Conservation (phyloP, 2,888 invertebrate genomes). For the Ophioninae sp. region DNA sequence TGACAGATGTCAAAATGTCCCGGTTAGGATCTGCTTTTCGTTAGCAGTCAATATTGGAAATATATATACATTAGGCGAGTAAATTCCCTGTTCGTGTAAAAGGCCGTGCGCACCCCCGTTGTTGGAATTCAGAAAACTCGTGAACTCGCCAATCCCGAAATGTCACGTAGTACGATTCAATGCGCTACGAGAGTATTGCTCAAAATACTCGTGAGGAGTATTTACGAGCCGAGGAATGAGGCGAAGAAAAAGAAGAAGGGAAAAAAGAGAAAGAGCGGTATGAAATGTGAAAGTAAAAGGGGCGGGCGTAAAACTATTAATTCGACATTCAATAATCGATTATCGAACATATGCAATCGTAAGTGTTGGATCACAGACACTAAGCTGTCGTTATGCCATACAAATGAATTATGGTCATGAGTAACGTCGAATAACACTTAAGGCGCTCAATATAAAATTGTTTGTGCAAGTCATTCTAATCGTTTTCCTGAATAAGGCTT, state of each 20-base stretch:
- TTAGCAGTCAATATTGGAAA: neutral
- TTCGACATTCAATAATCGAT: conserved; percentile 48
- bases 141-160: conserved; percentile 73
- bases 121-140: conserved; percentile 72
- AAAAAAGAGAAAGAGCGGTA: conserved; percentile 24
- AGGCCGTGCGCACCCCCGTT: conserved; percentile 70
- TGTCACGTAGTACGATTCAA: conserved; percentile 70
- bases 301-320: conserved; percentile 42
- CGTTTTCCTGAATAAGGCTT: too few relatives aligned
- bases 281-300: conserved; percentile 48
- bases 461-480: too few relatives aligned
- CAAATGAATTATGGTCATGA: too few relatives aligned
- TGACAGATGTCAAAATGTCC: neutral
- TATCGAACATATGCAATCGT: conserved; percentile 17
- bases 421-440: neutral
- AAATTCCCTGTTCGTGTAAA: conserved; percentile 67
- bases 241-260: conserved; percentile 3
- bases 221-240: conserved; percentile 6
- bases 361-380: neutral
- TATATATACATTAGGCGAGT: conserved; percentile 41
- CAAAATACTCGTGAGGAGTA: conserved; percentile 32
- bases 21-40: neutral
- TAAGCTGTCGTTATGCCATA: too few relatives aligned
- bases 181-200: conserved; percentile 27
- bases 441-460: neutral